Evolutionary conservation across 2,888 invertebrate genomes (phyloP).

Genomic region (Acleris literana): DNA sequence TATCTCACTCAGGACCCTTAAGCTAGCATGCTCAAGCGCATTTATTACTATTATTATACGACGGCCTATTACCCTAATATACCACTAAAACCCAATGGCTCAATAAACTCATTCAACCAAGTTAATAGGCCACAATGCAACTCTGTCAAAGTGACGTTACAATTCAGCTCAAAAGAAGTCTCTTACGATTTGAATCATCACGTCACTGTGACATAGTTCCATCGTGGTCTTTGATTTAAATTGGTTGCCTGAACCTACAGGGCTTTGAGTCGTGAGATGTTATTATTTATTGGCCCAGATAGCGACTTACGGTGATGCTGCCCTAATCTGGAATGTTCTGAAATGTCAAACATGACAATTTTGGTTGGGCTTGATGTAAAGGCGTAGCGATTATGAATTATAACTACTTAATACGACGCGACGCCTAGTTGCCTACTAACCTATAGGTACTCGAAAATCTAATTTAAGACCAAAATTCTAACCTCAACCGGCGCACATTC

Average conservation of each 20-base stretch:
- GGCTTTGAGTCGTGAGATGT: conserved; percentile 25
- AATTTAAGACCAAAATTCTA: too few relatives aligned
- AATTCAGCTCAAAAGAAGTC: too few relatives aligned
- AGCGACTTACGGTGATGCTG: conserved; percentile 17
- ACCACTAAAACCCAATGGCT: conserved; percentile 18
- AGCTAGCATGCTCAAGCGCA: background rate
- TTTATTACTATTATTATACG: conserved; percentile 9
- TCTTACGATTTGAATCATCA: too few relatives aligned
- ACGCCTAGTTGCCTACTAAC: too few relatives aligned
- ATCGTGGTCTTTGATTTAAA: background rate
- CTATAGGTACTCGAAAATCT: too few relatives aligned
- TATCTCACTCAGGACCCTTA: background rate
- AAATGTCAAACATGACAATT: conserved; percentile 16
- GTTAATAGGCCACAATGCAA: too few relatives aligned
- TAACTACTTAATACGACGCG: too few relatives aligned
- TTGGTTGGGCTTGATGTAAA: too few relatives aligned
- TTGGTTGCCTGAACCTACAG: background rate
- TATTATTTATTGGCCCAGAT: conserved; percentile 25
- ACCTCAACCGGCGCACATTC: too few relatives aligned
- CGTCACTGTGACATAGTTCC: too few relatives aligned
- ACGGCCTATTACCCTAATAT: conserved; percentile 16
- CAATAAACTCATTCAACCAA: conserved; percentile 7
- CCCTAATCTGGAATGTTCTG: conserved; percentile 21
- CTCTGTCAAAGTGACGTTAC: too few relatives aligned
- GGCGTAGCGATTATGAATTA: too few relatives aligned